Conservation (phyloP, 2,888 invertebrate genomes). For the Hypselothyrea guttata region DNA sequence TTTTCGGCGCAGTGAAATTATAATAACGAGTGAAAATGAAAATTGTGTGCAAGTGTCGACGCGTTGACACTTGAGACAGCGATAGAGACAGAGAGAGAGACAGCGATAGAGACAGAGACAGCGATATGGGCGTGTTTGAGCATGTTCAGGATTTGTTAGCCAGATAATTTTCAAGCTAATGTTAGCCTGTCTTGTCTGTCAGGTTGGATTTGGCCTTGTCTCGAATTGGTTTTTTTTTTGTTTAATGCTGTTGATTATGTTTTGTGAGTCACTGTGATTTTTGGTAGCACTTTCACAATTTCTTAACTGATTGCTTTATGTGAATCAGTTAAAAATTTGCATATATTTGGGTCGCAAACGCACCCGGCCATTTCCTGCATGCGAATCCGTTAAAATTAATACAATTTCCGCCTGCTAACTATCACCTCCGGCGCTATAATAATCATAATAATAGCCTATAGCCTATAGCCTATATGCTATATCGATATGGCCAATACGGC, state of each 20-base stretch:
- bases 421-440: conserved; percentile 21
- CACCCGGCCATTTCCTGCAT: background rate
- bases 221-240: background rate
- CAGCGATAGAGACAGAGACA: no score
- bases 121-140: conserved; percentile 19
- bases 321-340: background rate
- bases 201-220: conserved; percentile 7
- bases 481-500: no score
- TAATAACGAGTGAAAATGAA: conserved; percentile 52
- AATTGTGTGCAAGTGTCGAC: conserved; percentile 33
- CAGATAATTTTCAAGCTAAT: conserved; percentile 18
- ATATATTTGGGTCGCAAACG: background rate
- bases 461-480: no score
- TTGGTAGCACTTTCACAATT: conserved; percentile 38
- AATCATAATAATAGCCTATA: background rate
- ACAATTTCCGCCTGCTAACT: conserved; percentile 56
- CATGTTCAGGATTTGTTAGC: conserved; percentile 21
- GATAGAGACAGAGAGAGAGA: conserved; percentile 28
- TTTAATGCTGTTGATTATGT: conserved; percentile 6
- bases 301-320: conserved; percentile 6
- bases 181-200: conserved; percentile 8
- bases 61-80: conserved; percentile 24
- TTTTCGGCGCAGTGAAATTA: conserved; percentile 45
- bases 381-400: conserved; percentile 36
- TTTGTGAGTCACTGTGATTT: conserved; percentile 27